Evolutionary conservation across 2,888 invertebrate species (phyloP).

Genomic region (Onchidella celtica): DNA sequence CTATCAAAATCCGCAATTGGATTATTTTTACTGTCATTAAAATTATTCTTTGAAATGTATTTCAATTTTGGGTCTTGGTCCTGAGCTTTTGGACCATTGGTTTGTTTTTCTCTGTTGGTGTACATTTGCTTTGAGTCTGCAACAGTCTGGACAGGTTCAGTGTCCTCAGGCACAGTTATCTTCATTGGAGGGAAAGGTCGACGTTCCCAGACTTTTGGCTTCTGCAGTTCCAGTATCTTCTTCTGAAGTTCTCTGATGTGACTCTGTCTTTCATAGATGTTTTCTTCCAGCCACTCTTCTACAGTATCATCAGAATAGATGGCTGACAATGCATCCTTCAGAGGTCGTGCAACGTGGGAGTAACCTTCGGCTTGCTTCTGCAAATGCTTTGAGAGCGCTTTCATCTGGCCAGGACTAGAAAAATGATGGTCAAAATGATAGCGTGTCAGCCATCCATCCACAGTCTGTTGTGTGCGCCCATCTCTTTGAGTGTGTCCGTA

Average conservation of each 20-base stretch:
- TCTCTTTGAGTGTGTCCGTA: slow-evolving; percentile 42
- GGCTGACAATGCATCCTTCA: slow-evolving; percentile 37
- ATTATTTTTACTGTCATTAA: too few species aligned
- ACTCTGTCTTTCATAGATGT: slow-evolving; percentile 45
- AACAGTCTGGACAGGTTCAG: too few species aligned
- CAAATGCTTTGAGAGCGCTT: slow-evolving; percentile 32
- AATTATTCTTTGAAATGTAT: too few species aligned
- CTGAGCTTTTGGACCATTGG: too few species aligned
- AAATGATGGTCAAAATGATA: slow-evolving; percentile 54
- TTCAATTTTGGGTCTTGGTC: too few species aligned
- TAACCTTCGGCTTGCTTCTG: background rate
- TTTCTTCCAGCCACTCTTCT: slow-evolving; percentile 59
- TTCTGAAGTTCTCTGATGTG: slow-evolving; percentile 27
- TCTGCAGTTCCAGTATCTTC: slow-evolving; percentile 46
- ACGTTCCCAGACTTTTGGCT: slow-evolving; percentile 41
- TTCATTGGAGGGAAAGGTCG: slow-evolving; percentile 42
- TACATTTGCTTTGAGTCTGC: background rate
- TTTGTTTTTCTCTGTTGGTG: too few species aligned
- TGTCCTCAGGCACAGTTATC: too few species aligned
- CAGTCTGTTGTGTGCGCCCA: too few species aligned
- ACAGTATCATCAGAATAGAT: slow-evolving; percentile 55
- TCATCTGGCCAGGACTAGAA: slow-evolving; percentile 55
- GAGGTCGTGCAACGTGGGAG: background rate
- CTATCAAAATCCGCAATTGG: too few species aligned
- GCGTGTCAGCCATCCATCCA: slow-evolving; percentile 58